A percentile compares a stretch with the other conserved stretches of the same genome.
Evolutionary conservation across 2,888 invertebrate species (phyloP).

Genomic region (Torymus tubicola): DNA sequence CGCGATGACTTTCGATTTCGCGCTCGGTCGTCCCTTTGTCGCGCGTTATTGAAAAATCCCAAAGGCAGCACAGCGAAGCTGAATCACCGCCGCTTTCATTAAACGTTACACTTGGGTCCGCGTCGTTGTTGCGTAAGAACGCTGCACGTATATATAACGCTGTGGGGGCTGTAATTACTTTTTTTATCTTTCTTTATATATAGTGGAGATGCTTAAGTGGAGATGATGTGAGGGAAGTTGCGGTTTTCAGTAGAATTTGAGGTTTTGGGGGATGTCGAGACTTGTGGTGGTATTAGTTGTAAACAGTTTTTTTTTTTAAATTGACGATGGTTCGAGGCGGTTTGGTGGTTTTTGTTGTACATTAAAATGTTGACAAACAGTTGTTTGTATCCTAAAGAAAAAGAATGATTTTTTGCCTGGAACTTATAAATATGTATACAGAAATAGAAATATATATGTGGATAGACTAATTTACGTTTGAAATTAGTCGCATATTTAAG

Average conservation of each 20-base stretch:
- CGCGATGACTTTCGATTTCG: too few species aligned
- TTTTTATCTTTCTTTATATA: not conserved
- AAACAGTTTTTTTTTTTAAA: too few species aligned
- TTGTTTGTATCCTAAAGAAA: too few species aligned
- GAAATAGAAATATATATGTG: too few species aligned
- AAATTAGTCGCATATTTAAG: not conserved
- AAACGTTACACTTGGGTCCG: conserved; percentile 7
- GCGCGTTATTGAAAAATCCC: conserved; percentile 37
- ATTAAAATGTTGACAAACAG: too few species aligned
- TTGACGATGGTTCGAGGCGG: too few species aligned
- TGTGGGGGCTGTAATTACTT: conserved; percentile 16
- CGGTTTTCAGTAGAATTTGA: not conserved
- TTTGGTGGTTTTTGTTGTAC: too few species aligned
- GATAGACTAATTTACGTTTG: too few species aligned
- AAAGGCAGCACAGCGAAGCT: conserved; percentile 1
- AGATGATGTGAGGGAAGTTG: conserved; percentile 8
- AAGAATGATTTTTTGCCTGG: too few species aligned
- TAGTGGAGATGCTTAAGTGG: not conserved
- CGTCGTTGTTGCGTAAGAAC: conserved; percentile 19
- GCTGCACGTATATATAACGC: not conserved
- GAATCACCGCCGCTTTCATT: conserved; percentile 41
- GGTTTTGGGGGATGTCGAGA: not conserved
- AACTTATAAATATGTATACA: too few species aligned
- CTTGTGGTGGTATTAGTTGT: too few species aligned
- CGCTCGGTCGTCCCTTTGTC: too few species aligned